phyloP scores from a whole-genome alignment of 2,113 vertebrate genomes.

The Vombatus ursinus region DNA sequence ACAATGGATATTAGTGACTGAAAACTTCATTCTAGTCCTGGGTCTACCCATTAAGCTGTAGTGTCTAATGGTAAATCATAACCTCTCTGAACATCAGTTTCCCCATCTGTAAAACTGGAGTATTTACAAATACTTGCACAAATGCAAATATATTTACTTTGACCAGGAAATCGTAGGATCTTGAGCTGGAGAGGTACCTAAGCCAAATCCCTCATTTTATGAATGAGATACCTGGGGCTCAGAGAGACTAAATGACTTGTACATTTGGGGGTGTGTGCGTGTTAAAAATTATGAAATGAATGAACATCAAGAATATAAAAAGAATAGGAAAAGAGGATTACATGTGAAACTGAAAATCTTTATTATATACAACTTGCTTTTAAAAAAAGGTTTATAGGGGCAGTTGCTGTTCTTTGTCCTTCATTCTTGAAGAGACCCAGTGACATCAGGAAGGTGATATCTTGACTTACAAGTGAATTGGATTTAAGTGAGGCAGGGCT shows the following conservation, averaged over 20 bases:
- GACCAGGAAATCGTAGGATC: background rate
- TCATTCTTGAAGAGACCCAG: too few species aligned
- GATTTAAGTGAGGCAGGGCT: too few species aligned
- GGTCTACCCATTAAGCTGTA: background rate
- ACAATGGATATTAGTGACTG: background rate
- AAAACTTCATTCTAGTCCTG: background rate
- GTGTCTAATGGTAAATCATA: background rate
- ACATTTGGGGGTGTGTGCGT: background rate
- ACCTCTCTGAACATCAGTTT: background rate
- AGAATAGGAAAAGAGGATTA: background rate
- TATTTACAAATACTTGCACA: background rate
- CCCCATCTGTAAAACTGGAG: background rate
- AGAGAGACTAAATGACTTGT: background rate
- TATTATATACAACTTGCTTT: background rate
- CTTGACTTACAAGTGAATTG: too few species aligned
- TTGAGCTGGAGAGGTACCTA: background rate
- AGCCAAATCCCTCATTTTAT: background rate
- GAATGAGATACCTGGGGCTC: background rate
- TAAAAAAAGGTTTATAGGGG: background rate
- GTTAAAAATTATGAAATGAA: too few species aligned
- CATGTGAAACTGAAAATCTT: background rate
- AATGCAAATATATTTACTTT: background rate
- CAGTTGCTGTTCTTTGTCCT: too few species aligned
- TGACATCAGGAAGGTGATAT: too few species aligned
- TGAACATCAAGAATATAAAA: background rate